Evolutionary conservation across 1,140 invertebrate genomes (phyloP), one percentile per base, ranked within the genome.

Genomic region (Aphaenogaster floridana): DNA sequence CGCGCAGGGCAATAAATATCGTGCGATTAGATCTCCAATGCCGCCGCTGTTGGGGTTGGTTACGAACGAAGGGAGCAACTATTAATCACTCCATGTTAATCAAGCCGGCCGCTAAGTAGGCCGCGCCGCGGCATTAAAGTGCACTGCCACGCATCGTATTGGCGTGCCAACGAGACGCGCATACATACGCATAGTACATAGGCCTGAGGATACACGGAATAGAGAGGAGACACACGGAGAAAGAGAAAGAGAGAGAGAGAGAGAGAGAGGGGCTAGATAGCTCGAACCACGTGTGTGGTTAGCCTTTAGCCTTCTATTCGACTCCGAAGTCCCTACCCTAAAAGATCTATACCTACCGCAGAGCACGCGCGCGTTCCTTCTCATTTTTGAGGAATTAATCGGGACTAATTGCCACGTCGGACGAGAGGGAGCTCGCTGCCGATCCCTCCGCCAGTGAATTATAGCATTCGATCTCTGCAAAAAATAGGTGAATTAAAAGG

Each of bases 1-100:
- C 78, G 91, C 84, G 86, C 85, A 88, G 80, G 92, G 93, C 87
- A 94, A 94, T 94, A 94, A 94, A 94, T 94, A 94, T 94, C 93
- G 88, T 90, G 88, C 93, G 94, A 94, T 94, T 94, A 94, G 93
- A 94, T 94, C 93, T 94, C 72, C 79, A 86, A 91, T 90, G 87
- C 85, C 72, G 79, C 80, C 78, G 89, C 88, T 86, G 89, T 88
- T 90, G 88, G 92, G 92, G 93, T 93, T 94, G 91, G 84, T 90
- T 90, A 90, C 85, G 89, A 89, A 90, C 88, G 83, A 83, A 92
- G 91, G 90, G 92, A 93, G 92, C 88, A 78, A 92, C 93, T 92
- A 94, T 94, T 94, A 94, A 94, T 94, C 94, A 94, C 89, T 91
- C 86, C 91, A 93, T 89, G 93, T 94, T 94, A 94, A 94, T 94